phyloP scores from a whole-genome alignment of 2,113 vertebrate species.

The Rynchops niger region DNA sequence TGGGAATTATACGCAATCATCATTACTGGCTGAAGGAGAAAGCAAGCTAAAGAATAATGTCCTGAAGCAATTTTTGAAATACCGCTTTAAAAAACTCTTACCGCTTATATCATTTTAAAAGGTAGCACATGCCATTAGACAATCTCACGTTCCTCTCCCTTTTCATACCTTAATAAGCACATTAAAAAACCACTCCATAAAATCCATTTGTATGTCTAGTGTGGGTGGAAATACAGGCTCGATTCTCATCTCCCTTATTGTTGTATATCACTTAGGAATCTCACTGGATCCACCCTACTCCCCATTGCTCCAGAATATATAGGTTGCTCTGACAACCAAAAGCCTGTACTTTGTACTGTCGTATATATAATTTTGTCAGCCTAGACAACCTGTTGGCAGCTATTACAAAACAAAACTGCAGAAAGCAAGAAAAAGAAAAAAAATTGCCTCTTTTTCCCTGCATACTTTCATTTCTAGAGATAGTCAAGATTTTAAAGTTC shows the following conservation, averaged over 20 bases:
- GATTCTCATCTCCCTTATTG: neutral
- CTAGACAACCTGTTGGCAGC: neutral
- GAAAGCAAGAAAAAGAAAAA: neutral
- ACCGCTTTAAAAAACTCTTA: constrained; percentile 3
- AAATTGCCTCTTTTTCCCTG: neutral
- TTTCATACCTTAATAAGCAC: constrained; percentile 24
- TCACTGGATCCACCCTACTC: constrained; percentile 4
- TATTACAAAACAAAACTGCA: neutral
- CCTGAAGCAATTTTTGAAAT: constrained; percentile 19
- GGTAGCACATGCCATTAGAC: neutral
- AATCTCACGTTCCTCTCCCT: neutral
- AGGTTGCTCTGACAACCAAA: constrained; percentile 50
- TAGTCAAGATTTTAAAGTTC: neutral
- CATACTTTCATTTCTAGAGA: neutral
- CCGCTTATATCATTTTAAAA: neutral
- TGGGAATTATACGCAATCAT: constrained; percentile 1
- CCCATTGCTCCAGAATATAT: neutral
- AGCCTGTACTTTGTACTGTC: neutral
- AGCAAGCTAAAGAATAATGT: neutral
- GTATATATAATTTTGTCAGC: neutral
- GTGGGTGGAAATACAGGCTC: neutral
- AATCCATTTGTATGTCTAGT: neutral
- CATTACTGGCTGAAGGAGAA: neutral
- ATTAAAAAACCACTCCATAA: neutral
- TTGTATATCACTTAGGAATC: neutral